These are phyloP conservation scores for Melanotaenia boesemani DNA, from an alignment of 2,797 vertebrate species.

Conservation along the genomic window DNA sequence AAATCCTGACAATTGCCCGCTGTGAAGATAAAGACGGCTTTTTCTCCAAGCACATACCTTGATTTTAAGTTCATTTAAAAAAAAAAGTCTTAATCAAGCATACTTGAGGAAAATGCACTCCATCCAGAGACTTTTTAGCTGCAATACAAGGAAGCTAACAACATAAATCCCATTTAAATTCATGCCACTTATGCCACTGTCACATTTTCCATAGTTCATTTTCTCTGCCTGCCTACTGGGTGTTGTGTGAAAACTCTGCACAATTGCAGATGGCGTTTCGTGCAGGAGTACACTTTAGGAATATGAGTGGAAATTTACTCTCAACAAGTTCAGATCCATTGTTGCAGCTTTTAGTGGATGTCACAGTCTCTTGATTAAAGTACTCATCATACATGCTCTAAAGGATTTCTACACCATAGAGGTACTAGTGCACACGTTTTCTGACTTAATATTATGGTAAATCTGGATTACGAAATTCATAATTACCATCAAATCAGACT, in stretches of 20 bases:
- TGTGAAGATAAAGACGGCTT: not conserved
- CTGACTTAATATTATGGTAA: not conserved
- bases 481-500: not conserved
- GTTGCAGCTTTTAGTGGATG: constrained; percentile 2
- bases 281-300: constrained; percentile 28
- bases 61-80: not conserved
- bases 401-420: not conserved
- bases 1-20: not conserved
- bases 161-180: constrained; percentile 58
- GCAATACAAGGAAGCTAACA: constrained; percentile 49
- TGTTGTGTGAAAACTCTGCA: constrained; percentile 35
- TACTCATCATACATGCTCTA: not conserved
- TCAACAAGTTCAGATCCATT: constrained; percentile 7
- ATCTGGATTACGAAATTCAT: not conserved
- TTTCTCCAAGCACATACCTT: constrained; percentile 12
- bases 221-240: constrained; percentile 40
- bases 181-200: constrained; percentile 59
- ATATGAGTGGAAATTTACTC: constrained; percentile 27
- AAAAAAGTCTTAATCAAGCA: constrained; percentile 45
- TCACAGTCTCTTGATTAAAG: not conserved
- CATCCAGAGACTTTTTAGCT: constrained; percentile 42
- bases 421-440: not conserved
- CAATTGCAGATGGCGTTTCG: constrained; percentile 29
- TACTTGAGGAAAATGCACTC: constrained; percentile 48
- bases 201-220: constrained; percentile 68